Conservation (phyloP, 2,888 invertebrate genomes). For the Tachina lurida region DNA sequence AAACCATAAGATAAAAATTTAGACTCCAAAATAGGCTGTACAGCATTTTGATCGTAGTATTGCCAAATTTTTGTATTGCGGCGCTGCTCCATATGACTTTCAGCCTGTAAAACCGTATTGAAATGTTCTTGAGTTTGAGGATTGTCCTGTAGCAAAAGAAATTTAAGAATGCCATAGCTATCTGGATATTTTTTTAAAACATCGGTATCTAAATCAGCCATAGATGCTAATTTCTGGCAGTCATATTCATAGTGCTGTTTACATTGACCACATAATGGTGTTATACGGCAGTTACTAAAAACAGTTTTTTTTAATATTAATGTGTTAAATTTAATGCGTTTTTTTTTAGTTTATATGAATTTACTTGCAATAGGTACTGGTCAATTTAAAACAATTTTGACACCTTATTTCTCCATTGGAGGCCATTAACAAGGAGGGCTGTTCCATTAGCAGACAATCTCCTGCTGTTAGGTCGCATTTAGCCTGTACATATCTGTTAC, state of each 20-base stretch:
- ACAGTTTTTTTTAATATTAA: not conserved
- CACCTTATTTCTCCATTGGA: slow-evolving; percentile 81
- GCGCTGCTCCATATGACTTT: slow-evolving; percentile 85
- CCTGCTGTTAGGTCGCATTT: slow-evolving; percentile 84
- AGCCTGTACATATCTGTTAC: slow-evolving; percentile 84
- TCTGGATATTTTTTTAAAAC: slow-evolving; percentile 77
- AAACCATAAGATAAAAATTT: slow-evolving; percentile 76
- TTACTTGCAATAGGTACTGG: slow-evolving; percentile 78
- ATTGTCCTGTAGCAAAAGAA: slow-evolving; percentile 83
- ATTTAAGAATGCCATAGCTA: slow-evolving; percentile 82
- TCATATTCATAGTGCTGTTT: slow-evolving; percentile 84
- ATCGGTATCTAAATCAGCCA: slow-evolving; percentile 77
- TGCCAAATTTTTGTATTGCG: slow-evolving; percentile 85
- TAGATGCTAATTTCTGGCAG: slow-evolving; percentile 83
- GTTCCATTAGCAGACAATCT: slow-evolving; percentile 85
- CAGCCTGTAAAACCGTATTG: slow-evolving; percentile 84
- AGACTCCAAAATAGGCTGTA: slow-evolving; percentile 76
- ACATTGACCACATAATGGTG: slow-evolving; percentile 83
- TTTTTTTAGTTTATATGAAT: not conserved
- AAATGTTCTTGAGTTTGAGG: slow-evolving; percentile 81
- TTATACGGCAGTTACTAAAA: slow-evolving; percentile 84
- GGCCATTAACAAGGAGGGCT: slow-evolving; percentile 85
- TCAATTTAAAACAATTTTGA: slow-evolving; percentile 83
- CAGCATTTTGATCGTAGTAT: slow-evolving; percentile 83
- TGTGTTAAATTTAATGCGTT: not conserved